Conservation (phyloP, 2,888 invertebrate species). For the Diabrotica balteata region DNA sequence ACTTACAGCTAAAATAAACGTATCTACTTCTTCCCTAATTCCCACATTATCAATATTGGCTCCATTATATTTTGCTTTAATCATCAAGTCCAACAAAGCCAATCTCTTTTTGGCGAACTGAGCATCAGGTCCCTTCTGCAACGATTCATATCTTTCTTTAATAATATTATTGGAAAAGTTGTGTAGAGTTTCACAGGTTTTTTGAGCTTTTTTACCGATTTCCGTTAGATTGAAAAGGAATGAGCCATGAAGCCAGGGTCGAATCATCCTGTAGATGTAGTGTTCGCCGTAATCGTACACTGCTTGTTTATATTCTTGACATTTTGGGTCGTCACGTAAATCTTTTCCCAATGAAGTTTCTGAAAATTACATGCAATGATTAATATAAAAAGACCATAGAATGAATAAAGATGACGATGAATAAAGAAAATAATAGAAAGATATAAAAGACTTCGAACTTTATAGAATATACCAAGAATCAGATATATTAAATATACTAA, state of each 20-base stretch:
- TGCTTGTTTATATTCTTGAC: constrained; percentile 31
- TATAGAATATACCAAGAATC: too few species aligned
- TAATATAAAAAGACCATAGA: too few species aligned
- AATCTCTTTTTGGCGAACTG: constrained; percentile 47
- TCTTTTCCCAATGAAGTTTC: constrained; percentile 26
- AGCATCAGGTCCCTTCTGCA: background rate
- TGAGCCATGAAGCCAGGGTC: constrained; percentile 32
- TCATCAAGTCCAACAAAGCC: constrained; percentile 66
- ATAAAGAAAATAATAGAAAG: too few species aligned
- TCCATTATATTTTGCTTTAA: constrained; percentile 62
- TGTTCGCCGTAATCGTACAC: constrained; percentile 27
- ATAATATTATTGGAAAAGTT: constrained; percentile 33
- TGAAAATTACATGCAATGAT: background rate
- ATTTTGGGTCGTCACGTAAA: constrained; percentile 4
- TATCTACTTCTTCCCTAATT: constrained; percentile 69
- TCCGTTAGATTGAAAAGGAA: constrained; percentile 12
- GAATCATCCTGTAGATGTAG: constrained; percentile 21
- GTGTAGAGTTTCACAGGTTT: constrained; percentile 25
- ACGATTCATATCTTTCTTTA: constrained; percentile 24
- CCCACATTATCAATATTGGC: constrained; percentile 62
- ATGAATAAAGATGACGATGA: too few species aligned
- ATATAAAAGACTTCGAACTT: too few species aligned
- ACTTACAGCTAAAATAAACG: constrained; percentile 66
- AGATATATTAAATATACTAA: too few species aligned
- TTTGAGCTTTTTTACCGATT: constrained; percentile 13